Conservation (phyloP, 2,113 vertebrate species). For the Fulica atra region DNA sequence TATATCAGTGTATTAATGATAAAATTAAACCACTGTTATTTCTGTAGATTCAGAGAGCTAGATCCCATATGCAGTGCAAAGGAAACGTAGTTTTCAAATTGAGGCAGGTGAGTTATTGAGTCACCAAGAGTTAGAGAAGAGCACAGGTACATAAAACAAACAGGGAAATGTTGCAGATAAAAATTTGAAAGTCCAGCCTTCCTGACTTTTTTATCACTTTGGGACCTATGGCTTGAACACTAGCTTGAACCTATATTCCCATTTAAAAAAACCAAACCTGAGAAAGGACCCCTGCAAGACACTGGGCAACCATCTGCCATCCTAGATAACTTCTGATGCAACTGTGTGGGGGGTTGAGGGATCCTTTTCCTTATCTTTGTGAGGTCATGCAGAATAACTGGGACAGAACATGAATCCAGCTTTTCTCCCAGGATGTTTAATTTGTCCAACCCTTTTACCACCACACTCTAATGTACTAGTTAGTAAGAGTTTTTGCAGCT, state of each 20-base stretch:
- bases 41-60: not conserved
- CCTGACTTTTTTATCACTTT: not conserved
- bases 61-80: not conserved
- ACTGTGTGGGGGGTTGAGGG: not conserved
- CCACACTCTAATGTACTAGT: not conserved
- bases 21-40: not conserved
- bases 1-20: not conserved
- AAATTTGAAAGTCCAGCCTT: not conserved
- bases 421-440: not conserved
- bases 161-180: not conserved
- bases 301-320: not conserved
- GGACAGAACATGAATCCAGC: not conserved
- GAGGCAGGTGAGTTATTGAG: not conserved
- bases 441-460: not conserved
- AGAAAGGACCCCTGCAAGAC: not conserved
- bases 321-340: not conserved
- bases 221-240: not conserved
- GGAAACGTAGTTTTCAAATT: not conserved
- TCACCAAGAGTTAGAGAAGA: not conserved
- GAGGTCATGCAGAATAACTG: not conserved
- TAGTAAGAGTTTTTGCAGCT: not conserved
- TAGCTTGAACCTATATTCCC: not conserved
- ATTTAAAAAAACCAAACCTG: not conserved
- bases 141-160: not conserved
- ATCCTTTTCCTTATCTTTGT: not conserved